Conservation (phyloP, 1,140 invertebrate genomes). For the Stratiolaelaps scimitus region DNA sequence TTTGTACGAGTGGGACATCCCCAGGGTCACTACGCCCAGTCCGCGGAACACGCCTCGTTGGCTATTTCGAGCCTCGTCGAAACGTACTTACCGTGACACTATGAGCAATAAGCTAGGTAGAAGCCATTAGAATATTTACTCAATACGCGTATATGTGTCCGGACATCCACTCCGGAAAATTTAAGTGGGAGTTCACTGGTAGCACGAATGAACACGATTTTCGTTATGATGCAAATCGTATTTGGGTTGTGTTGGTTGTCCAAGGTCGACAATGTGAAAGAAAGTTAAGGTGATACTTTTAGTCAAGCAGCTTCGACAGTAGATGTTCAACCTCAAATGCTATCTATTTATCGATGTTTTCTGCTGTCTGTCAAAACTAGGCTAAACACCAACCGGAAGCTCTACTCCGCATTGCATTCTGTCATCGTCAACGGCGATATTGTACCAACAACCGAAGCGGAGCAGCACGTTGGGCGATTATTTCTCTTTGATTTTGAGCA, state of each 20-base stretch:
- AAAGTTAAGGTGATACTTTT: no score
- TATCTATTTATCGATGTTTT: slow-evolving; percentile 31
- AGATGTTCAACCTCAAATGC: no score
- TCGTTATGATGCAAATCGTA: no score
- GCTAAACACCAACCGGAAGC: slow-evolving; percentile 71
- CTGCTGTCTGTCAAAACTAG: slow-evolving; percentile 42
- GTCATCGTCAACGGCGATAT: slow-evolving; percentile 59
- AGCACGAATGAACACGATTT: no score
- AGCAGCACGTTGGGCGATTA: slow-evolving; percentile 68
- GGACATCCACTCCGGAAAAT: no score
- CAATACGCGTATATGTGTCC: no score
- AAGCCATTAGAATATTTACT: no score
- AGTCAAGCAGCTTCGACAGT: no score
- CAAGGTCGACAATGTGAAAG: no score
- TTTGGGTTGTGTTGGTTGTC: no score
- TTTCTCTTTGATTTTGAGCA: slow-evolving; percentile 96
- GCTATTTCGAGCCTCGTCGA: slow-evolving; percentile 78
- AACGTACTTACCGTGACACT: slow-evolving; percentile 56
- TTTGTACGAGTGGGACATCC: slow-evolving; percentile 86
- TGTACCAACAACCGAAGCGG: slow-evolving; percentile 54
- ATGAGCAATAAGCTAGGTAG: no score
- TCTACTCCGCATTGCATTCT: slow-evolving; percentile 61
- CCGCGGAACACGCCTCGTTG: slow-evolving; percentile 64
- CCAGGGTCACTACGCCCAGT: slow-evolving; percentile 52
- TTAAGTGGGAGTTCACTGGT: no score